phyloP scores from a whole-genome alignment of 2,888 invertebrate genomes.

The Alentia gelatinosa region DNA sequence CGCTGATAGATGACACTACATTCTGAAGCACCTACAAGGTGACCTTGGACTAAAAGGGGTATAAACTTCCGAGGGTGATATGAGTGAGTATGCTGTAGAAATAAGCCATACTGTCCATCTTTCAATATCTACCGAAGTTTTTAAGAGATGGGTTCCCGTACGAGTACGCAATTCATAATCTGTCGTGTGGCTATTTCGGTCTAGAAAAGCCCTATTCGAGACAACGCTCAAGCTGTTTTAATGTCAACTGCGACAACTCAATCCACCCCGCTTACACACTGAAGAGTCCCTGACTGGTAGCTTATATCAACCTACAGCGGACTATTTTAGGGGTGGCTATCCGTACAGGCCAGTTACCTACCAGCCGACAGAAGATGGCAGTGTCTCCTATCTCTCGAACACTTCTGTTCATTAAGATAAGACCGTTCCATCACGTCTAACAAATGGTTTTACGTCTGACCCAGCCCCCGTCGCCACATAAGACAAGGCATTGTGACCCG shows the following conservation, averaged over 20 bases:
- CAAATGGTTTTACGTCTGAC: constrained; percentile 41
- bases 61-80: too few species aligned
- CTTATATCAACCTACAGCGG: background rate
- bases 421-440: constrained; percentile 48
- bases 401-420: constrained; percentile 53
- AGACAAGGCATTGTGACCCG: constrained; percentile 35
- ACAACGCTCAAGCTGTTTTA: background rate
- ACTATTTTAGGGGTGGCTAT: background rate
- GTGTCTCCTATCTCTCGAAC: constrained; percentile 3
- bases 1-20: too few species aligned
- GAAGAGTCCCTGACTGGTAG: background rate
- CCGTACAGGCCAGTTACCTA: background rate
- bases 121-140: too few species aligned
- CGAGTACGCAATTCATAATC: too few species aligned
- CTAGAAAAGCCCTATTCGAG: too few species aligned
- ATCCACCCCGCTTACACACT: background rate
- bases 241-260: background rate
- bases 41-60: too few species aligned
- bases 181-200: too few species aligned
- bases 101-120: too few species aligned
- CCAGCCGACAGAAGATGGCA: constrained; percentile 23
- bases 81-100: too few species aligned
- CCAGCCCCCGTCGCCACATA: constrained; percentile 25
- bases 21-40: too few species aligned
- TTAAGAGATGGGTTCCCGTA: too few species aligned